These are phyloP conservation scores for Mormyrus lacerda DNA, from an alignment of 2,113 vertebrate genomes.

Conservation along the genomic window DNA sequence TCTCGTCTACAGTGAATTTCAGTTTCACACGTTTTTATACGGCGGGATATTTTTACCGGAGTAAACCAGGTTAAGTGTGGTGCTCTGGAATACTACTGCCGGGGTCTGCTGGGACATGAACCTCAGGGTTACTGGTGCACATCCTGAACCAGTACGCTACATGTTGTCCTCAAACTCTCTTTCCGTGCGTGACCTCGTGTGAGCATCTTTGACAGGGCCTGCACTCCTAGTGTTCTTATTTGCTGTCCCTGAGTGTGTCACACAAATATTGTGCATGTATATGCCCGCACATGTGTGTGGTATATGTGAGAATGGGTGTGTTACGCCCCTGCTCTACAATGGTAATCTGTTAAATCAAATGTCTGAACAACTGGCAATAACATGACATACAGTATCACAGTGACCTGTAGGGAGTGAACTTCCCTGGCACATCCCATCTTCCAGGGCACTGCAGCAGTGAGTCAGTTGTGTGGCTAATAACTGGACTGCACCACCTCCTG, in stretches of 20 bases:
- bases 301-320: not conserved
- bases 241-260: not conserved
- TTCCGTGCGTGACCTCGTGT: not conserved
- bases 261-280: not conserved
- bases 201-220: not conserved
- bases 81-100: not conserved
- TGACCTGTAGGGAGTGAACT: not conserved
- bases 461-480: not conserved
- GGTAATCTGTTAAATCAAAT: not conserved
- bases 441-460: not conserved
- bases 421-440: not conserved
- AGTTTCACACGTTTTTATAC: not conserved
- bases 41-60: not conserved
- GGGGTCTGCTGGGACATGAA: not conserved
- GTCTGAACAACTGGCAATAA: not conserved
- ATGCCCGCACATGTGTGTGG: not conserved
- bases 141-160: not conserved
- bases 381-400: not conserved
- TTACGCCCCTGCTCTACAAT: not conserved
- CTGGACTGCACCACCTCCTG: not conserved
- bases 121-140: not conserved
- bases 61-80: constrained; percentile 2
- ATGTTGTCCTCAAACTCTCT: not conserved
- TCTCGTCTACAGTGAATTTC: not conserved
- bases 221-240: not conserved